Percentiles rank a stretch among this genome's conserved stretches.
Evolutionary conservation across 2,113 vertebrate genomes (phyloP).

Genomic region (Globicephala melas): DNA sequence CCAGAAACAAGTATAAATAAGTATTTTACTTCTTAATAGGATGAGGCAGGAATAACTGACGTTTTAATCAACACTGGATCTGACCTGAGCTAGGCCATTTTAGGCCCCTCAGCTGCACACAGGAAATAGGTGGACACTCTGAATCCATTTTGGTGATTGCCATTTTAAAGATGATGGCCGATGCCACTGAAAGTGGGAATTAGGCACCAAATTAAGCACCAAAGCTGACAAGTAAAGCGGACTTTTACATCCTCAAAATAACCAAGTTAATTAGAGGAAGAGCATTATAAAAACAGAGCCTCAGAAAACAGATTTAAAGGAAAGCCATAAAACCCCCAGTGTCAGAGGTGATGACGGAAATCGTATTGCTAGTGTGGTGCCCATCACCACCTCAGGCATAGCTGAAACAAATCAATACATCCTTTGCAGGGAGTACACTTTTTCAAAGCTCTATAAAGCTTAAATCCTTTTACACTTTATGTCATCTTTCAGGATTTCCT

Average conservation of each 20-base stretch:
- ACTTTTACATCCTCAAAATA: slow-evolving; percentile 14
- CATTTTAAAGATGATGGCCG: not conserved
- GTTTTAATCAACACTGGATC: not conserved
- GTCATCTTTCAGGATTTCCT: not conserved
- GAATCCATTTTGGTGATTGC: slow-evolving; percentile 15
- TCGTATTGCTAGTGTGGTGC: no score
- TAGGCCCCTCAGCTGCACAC: not conserved
- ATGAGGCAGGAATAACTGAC: not conserved
- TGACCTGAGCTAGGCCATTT: not conserved
- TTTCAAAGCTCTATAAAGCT: not conserved
- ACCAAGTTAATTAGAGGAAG: slow-evolving; percentile 40
- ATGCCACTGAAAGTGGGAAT: not conserved
- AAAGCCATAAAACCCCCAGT: not conserved
- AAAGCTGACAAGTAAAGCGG: slow-evolving; percentile 2
- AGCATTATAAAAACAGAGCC: not conserved
- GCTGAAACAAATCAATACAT: not conserved
- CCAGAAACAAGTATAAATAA: not conserved
- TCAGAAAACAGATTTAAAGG: not conserved
- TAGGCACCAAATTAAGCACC: not conserved
- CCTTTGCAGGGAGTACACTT: not conserved
- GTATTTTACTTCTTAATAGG: not conserved
- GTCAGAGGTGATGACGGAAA: not conserved
- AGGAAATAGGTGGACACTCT: not conserved
- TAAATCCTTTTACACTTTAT: not conserved
- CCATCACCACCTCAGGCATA: not conserved